Evolutionary conservation across 2,797 vertebrate genomes (phyloP), one percentile per base, ranked within the genome.

Genomic region (Phoxinus dragarum): DNA sequence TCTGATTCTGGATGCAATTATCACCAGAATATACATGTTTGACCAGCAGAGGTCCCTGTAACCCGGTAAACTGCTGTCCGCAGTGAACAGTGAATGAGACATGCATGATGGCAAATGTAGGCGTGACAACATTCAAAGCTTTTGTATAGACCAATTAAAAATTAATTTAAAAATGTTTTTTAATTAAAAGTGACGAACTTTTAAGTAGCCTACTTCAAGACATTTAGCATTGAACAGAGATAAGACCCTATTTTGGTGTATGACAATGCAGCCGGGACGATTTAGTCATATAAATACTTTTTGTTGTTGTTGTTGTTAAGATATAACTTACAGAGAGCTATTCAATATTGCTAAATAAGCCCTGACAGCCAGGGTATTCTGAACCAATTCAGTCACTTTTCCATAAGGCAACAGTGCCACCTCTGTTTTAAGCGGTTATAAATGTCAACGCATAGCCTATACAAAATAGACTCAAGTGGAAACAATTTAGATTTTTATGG

Each of bases 21-120:
- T 49, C 17, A 47, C 12, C 44, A 47, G 12, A 47, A 44, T 19
- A 47, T n/a, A 4, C 21, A 23, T 14, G 52, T 75, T 16, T 80
- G 10, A 61, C 82, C 89, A 86, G 75, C 75, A 47, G 85, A 80
- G 75, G 66, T 76, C 87, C 54, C 79, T 86, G 66, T 66, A 49
- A 38, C 23, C 21, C 59, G 52, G 40, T 52, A 68, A 54, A 31
- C 59, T 7, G 19, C 34, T 56, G 47, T n/a, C 0, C 42, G 52
- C 7, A 6, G 16, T 49, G 16, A 49, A 17, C 47, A 64, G 42
- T 82, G 38, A 61, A 59, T 49, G 9, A 59, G 27, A 7, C 17
- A 7, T 23, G 31, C 73, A 14, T 14, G 19, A 52, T 1, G 49
- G 2, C 44, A 17, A 40, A 27, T 49, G 8, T 56, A 49, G 21